Evolutionary conservation across 2,113 vertebrate genomes (phyloP).

Genomic region (Edolisoma coerulescens): DNA sequence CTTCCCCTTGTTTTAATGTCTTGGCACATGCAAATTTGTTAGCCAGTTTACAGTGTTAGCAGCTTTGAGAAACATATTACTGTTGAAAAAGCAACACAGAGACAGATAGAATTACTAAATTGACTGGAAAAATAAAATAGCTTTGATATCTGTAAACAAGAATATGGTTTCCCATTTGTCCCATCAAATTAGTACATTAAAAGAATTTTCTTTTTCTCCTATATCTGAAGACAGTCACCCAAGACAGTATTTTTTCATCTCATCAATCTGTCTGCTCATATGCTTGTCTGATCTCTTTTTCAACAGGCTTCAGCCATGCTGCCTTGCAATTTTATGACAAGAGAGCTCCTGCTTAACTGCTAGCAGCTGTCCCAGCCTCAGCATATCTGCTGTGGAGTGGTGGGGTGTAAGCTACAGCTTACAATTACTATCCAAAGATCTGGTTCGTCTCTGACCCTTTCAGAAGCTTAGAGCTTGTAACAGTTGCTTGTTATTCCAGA

Average conservation of each 20-base stretch:
- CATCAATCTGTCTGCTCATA: not conserved
- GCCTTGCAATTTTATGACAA: not conserved
- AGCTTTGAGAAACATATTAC: not conserved
- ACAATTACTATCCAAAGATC: not conserved
- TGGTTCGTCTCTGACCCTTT: not conserved
- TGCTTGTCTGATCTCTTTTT: not conserved
- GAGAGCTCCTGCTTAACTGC: not conserved
- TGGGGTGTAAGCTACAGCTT: not conserved
- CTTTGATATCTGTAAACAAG: not conserved
- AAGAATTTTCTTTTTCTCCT: not conserved
- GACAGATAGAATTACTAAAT: not conserved
- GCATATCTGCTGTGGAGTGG: not conserved
- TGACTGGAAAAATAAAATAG: not conserved
- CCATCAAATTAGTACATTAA: not conserved
- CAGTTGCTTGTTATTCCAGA: not conserved
- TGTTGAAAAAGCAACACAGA: not conserved
- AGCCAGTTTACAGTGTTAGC: not conserved
- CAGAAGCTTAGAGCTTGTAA: not conserved
- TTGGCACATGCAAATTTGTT: not conserved
- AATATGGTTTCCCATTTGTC: not conserved
- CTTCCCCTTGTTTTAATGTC: not conserved
- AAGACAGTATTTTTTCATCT: not conserved
- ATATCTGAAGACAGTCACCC: not conserved
- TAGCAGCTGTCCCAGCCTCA: not conserved
- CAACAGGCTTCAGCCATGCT: not conserved